These are phyloP conservation scores for Cryptophagus acutangulus DNA, from an alignment of 2,888 invertebrate species.

Conservation along the genomic window DNA sequence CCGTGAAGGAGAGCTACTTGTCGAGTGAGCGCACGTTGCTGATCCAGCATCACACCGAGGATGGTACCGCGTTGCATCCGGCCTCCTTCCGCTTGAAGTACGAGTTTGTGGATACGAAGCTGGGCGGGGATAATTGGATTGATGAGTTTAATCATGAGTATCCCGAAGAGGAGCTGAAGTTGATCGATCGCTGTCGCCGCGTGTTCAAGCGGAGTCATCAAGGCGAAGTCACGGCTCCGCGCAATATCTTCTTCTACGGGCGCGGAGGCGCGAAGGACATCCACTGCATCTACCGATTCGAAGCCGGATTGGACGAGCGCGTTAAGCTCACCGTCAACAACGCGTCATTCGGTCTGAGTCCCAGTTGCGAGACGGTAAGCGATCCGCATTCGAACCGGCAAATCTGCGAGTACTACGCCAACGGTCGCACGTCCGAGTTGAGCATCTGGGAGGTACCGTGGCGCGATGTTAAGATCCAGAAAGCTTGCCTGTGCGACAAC, in stretches of 20 bases:
- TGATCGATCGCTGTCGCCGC: conserved; percentile 56
- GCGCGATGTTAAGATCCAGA: conserved; percentile 63
- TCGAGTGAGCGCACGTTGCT: conserved; percentile 50
- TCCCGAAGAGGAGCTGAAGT: conserved; percentile 27
- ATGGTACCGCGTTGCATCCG: conserved; percentile 76
- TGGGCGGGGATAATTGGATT: conserved; percentile 64
- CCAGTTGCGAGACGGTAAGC: conserved; percentile 62
- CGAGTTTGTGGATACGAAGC: conserved; percentile 77
- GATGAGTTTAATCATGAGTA: conserved; percentile 13
- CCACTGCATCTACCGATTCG: conserved; percentile 68
- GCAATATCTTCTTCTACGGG: conserved; percentile 78
- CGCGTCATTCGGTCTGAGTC: conserved; percentile 65
- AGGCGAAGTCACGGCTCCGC: conserved; percentile 61
- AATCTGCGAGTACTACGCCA: conserved; percentile 49
- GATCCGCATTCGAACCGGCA: conserved; percentile 70
- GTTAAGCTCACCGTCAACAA: conserved; percentile 64
- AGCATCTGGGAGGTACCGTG: conserved; percentile 66
- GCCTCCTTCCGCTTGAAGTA: conserved; percentile 69
- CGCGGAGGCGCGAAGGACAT: conserved; percentile 73
- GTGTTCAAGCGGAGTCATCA: conserved; percentile 61
- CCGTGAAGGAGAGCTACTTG: conserved; percentile 75
- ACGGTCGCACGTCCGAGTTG: conserved; percentile 52
- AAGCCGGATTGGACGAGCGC: conserved; percentile 53
- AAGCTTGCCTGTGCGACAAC: conserved; percentile 80
- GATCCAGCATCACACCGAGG: conserved; percentile 56